Evolutionary conservation across 2,113 vertebrate species (phyloP), one percentile per base, ranked within the genome.

Genomic region (Melanostigma gelatinosum): DNA sequence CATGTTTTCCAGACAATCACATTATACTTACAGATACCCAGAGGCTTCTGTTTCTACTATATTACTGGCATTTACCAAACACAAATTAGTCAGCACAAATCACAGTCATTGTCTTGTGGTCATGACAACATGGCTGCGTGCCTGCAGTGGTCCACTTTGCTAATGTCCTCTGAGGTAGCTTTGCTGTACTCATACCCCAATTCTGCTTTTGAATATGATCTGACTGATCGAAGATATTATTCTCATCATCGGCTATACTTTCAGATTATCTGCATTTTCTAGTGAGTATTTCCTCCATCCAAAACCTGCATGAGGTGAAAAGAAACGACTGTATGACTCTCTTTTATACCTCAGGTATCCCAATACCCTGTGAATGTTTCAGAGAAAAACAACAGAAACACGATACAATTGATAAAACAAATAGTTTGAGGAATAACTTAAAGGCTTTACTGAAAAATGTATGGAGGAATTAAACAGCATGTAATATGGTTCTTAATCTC

Each of bases 1-100:
- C 32, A 24, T 38, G 52, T n/a, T 46, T 42, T 0, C 8, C 42
- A 72, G 46, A 15, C 8, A 10, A 15, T 27, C 16, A 32, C 57
- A 32, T 32, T 60, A 32, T 60, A 60, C 27, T 32, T 32, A 32
- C 15, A 8, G 57, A 58, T 60, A 42, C 50, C 13, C 54, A 12
- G 4, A 38, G 40, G 40, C 34, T 52, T 13, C 13, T 70, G 46
- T 63, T 44, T 22, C 34, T 11, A 15, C 57, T 29, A 36, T 36
- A 63, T 38, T 18, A 72, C 18, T 7, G 58, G 6, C 29, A 65
- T 9, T 69, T 52, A 65, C 34, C 34, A 48, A 69, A 52, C 42
- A 67, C 15, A 61, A 68, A 74, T 80, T 52, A 76, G 15, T 46
- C 32, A 61, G 20, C 57, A 29, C 24, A 77, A 80, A 73, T 75